Evolutionary conservation across 2,888 invertebrate genomes (phyloP), one percentile per base, ranked within the genome.

Genomic region (Hedychridium roseum): DNA sequence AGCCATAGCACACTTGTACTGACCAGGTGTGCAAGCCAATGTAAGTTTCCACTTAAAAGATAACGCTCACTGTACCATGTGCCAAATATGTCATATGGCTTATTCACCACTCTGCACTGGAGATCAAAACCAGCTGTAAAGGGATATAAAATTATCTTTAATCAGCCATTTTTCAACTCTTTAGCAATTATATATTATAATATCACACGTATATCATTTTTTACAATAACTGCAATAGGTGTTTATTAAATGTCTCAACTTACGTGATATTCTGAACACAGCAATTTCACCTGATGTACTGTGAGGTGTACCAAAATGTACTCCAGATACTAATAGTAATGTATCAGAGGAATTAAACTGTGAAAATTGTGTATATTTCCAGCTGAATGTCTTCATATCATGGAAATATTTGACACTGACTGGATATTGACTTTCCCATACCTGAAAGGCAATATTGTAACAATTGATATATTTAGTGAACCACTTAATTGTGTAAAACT

Each of bases 311-410:
- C 91, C 91, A 80, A 90, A 90, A 76, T 91, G 89, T 31, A 92
- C 91, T 11, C 93, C 93, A 2, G 92, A 92, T 0, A 93, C 92
- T 18, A 93, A 80, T 0, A 93, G 81, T 12, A 92, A 79, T 0
- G 90, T 90, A 77, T 92, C 92, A 5, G 87, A 85, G 64, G 88
- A 86, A 80, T 93, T 93, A 69, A 92, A 93, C 74, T 92, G 90
- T 0, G 91, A 91, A 76, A 87, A 92, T 76, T 92, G 92, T 0
- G 92, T 92, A 69, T 91, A 92, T 72, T 90, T 90, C 93, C 93
- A 93, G 57, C 86, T 87, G 69, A 90, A 90, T 16, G 81, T 80
- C 69, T 88, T 89, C 92, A 92, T 91, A 70, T 92, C 88, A 60
- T 87, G 83, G 53, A 84, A 84, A 77, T 88, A 88, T 73, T 86